Conservation (phyloP, 2,797 vertebrate species). For the Gallinago stenura region DNA sequence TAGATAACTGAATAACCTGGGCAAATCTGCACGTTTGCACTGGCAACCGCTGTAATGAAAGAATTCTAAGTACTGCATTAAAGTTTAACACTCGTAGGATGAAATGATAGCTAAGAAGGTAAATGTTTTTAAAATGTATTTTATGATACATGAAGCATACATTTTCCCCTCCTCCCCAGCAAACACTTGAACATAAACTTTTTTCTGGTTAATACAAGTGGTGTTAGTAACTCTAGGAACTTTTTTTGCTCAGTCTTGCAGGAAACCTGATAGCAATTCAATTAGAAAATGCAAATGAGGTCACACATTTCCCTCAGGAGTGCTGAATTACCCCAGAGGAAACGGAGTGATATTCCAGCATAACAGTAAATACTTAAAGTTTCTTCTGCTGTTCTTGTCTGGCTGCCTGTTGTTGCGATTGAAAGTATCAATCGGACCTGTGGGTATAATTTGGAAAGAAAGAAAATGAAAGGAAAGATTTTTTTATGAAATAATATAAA, state of each 20-base stretch:
- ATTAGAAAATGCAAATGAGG: constrained; percentile 86
- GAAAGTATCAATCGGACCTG: background rate
- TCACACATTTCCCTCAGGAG: constrained; percentile 75
- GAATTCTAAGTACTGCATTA: background rate
- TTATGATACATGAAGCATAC: background rate
- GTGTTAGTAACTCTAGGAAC: constrained; percentile 44
- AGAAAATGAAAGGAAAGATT: background rate
- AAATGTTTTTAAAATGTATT: background rate
- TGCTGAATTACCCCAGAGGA: constrained; percentile 63
- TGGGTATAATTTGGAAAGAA: constrained; percentile 33
- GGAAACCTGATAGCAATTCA: constrained; percentile 84
- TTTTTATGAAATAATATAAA: constrained; percentile 39
- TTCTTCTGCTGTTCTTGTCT: constrained; percentile 6
- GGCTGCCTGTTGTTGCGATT: background rate
- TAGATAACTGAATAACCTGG: background rate
- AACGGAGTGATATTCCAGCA: constrained; percentile 40
- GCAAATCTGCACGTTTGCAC: background rate
- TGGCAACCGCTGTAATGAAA: background rate
- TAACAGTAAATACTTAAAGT: constrained; percentile 65
- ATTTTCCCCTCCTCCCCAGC: background rate
- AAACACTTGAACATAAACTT: background rate
- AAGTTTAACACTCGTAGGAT: background rate
- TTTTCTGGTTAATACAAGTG: background rate
- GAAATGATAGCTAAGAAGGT: background rate
- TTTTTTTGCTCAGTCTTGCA: constrained; percentile 79